Base-by-base conservation (phyloP, 2,797 vertebrate genomes). In the Merluccius polli region DNA sequence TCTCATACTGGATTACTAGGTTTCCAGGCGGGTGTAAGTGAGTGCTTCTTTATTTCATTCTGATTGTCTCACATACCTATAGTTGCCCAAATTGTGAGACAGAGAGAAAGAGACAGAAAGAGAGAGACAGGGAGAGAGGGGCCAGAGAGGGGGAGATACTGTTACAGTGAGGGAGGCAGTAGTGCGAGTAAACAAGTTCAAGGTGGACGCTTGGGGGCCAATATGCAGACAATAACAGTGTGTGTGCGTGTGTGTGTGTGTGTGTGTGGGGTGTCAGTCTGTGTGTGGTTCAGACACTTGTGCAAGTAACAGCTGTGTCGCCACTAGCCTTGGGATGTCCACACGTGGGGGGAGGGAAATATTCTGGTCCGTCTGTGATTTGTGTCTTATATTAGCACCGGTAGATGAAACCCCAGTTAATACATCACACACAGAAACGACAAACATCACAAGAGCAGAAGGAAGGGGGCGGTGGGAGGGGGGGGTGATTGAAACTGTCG, bases 321-420 rank as follows among this genome's bases (percentile, higher is more conserved):
- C 59, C 21, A 24, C 7, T 24, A 59, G 52, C 52, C 52, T 59
- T 24, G n/a, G 52, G 52, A 59, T 11, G n/a, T 59, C n/a, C 32
- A 77, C 80, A 86, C 70, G 81, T 24, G 70, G 36, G 35, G 15
- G 16, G 29, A 24, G 16, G 68, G 59, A 38, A 9, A 74, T 69
- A 36, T 73, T 82, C 84, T 82, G 33, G 74, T 77, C 77, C 73
- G 76, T 48, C 30, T 72, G 88, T 83, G 86, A 87, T 82, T 80
- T 76, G 82, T 68, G 77, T 77, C 59, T 85, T 83, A 83, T 81
- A 88, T 86, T 83, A 88, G 68, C 80, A 75, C 70, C 79, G 73
- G 73, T 82, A 78, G 52, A 63, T 63, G 59, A 27, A 65, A 65
- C 59, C 4, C 59, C 59, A 65, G 59, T 10, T 3, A 16, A 65